phyloP scores from a whole-genome alignment of 2,888 invertebrate genomes.

The Morpho deidamia region DNA sequence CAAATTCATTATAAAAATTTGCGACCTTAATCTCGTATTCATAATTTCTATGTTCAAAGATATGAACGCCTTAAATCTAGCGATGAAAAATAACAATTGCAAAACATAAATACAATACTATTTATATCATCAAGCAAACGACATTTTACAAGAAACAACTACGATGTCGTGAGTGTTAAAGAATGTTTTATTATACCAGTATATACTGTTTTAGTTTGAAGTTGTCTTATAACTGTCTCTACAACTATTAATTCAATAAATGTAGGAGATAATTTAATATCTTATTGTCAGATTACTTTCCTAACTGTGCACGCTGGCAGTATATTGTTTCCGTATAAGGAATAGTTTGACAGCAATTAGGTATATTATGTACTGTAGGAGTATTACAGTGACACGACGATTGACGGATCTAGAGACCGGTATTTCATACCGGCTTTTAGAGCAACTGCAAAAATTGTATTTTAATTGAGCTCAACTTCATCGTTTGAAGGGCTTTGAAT shows the following conservation, averaged over 20 bases:
- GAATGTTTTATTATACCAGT: background rate
- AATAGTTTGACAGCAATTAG: constrained; percentile 40
- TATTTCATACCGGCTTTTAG: background rate
- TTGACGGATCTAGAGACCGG: background rate
- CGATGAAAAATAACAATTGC: too few species aligned
- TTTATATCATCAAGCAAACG: background rate
- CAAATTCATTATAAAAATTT: too few species aligned
- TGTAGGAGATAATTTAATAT: background rate
- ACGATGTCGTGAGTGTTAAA: background rate
- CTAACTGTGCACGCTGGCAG: constrained; percentile 21
- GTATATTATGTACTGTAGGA: too few species aligned
- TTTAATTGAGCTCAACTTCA: too few species aligned
- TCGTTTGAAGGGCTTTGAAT: too few species aligned
- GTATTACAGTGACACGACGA: constrained; percentile 25
- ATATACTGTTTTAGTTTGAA: background rate
- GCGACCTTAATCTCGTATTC: too few species aligned
- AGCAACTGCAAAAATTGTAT: too few species aligned
- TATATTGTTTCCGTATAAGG: constrained; percentile 39
- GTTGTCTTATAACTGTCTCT: background rate
- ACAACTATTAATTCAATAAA: background rate
- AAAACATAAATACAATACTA: too few species aligned
- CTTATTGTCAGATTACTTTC: constrained; percentile 1
- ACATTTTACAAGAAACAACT: background rate
- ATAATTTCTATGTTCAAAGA: too few species aligned
- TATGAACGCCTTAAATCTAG: too few species aligned